phyloP scores from a whole-genome alignment of 2,797 vertebrate species.

The Mus caroli region DNA sequence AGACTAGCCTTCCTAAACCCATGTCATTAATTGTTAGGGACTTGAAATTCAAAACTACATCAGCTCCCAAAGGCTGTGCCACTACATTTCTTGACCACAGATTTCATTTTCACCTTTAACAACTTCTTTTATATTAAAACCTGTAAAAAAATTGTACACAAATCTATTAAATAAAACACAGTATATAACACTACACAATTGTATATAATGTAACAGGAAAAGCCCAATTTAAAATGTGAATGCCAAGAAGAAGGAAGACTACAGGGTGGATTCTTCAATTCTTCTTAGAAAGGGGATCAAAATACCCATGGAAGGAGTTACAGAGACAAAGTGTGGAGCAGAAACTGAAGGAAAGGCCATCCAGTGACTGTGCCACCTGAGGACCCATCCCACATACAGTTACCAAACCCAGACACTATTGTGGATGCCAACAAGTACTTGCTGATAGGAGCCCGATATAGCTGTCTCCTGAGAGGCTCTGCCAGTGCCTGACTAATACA shows the following conservation, averaged over 20 bases:
- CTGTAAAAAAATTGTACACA: not conserved
- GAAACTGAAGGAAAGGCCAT: too few relatives aligned
- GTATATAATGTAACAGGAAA: not conserved
- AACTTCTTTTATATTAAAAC: not conserved
- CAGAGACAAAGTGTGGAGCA: too few relatives aligned
- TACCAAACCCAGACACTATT: too few relatives aligned
- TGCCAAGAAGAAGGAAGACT: not conserved
- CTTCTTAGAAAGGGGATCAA: too few relatives aligned
- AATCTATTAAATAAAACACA: not conserved
- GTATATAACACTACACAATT: not conserved
- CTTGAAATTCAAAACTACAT: not conserved
- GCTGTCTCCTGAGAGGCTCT: too few relatives aligned
- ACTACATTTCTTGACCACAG: not conserved
- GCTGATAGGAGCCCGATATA: too few relatives aligned
- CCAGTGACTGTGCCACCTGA: too few relatives aligned
- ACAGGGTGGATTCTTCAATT: too few relatives aligned
- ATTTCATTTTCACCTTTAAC: not conserved
- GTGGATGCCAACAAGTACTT: too few relatives aligned
- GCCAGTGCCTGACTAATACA: too few relatives aligned
- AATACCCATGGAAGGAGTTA: too few relatives aligned
- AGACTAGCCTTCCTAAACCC: not conserved
- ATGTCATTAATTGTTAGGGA: not conserved
- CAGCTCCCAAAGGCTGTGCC: not conserved
- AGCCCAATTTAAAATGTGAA: not conserved
- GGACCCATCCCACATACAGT: too few relatives aligned